Evolutionary conservation across 2,888 invertebrate species (phyloP).

Genomic region (Drosophila quinaria): DNA sequence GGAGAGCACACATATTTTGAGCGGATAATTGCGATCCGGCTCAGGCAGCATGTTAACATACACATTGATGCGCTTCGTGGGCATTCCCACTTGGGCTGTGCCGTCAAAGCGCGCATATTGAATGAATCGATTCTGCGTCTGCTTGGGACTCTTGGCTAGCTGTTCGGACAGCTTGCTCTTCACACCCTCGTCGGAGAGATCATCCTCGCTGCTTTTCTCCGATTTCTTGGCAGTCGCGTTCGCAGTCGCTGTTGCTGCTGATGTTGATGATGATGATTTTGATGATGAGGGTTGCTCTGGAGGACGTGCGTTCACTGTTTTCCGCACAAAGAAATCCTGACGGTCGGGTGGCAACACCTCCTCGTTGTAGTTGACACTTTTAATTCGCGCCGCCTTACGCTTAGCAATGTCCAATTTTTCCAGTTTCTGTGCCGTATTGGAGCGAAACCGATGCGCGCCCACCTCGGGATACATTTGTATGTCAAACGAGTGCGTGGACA

Average conservation of each 20-base stretch:
- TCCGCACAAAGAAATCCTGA: conserved; percentile 78
- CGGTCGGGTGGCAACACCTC: conserved; percentile 75
- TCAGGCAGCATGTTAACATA: conserved; percentile 95
- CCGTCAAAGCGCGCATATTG: conserved; percentile 97
- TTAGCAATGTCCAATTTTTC: conserved; percentile 95
- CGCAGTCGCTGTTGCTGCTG: neutral
- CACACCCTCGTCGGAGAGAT: conserved; percentile 60
- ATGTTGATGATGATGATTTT: conserved; percentile 19
- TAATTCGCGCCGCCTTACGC: conserved; percentile 92
- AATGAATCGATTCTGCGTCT: conserved; percentile 94
- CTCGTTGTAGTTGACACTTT: conserved; percentile 85
- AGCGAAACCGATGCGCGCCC: conserved; percentile 89
- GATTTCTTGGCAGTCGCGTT: neutral
- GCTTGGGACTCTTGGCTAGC: conserved; percentile 91
- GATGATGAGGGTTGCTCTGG: conserved; percentile 34
- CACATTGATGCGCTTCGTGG: conserved; percentile 94
- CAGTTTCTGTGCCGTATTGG: conserved; percentile 94
- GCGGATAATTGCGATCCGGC: conserved; percentile 93
- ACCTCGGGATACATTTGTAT: conserved; percentile 90
- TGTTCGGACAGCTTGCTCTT: conserved; percentile 91
- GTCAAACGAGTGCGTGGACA: conserved; percentile 90
- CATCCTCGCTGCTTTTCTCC: conserved; percentile 46
- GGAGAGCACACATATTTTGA: conserved; percentile 92
- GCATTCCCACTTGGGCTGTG: conserved; percentile 91
- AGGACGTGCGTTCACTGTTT: conserved; percentile 43